These are phyloP conservation scores for Ecliptopera silaceata DNA, from an alignment of 2,888 invertebrate genomes.

Conservation along the genomic window DNA sequence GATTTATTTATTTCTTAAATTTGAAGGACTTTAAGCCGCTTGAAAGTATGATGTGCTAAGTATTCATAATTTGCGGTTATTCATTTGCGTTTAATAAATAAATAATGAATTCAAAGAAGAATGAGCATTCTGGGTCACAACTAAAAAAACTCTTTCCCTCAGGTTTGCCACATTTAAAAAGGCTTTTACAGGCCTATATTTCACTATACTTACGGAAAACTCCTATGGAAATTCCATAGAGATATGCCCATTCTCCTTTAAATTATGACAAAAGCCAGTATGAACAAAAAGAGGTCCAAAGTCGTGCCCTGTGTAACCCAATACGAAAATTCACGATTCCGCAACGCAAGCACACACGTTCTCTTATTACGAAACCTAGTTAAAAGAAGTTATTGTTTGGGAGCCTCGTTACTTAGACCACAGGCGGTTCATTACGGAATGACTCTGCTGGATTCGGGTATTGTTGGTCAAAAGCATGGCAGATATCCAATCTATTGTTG, in stretches of 20 bases:
- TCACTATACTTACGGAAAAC: too few species aligned
- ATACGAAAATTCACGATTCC: conserved; percentile 4
- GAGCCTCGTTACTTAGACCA: conserved; percentile 40
- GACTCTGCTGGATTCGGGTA: conserved; percentile 48
- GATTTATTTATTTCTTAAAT: too few species aligned
- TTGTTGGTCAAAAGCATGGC: conserved; percentile 42
- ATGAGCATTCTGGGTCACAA: too few species aligned
- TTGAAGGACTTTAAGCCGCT: too few species aligned
- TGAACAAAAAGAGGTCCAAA: conserved; percentile 1
- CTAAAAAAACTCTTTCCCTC: too few species aligned
- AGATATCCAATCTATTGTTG: conserved; percentile 39
- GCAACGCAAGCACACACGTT: conserved; percentile 7
- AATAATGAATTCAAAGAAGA: too few species aligned
- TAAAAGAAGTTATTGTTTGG: conserved; percentile 28
- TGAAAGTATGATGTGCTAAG: background rate
- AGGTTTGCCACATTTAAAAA: too few species aligned
- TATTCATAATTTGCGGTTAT: background rate
- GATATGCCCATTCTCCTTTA: too few species aligned
- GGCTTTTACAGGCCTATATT: too few species aligned
- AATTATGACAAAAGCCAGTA: background rate
- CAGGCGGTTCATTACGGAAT: conserved; percentile 41
- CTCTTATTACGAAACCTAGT: conserved; percentile 8
- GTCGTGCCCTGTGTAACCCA: conserved; percentile 8
- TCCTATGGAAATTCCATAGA: too few species aligned
- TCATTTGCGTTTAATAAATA: background rate